A percentile compares a stretch with the other conserved stretches of the same genome.
phyloP scores from a whole-genome alignment of 2,888 invertebrate genomes.

The Lepidocyrtoides sp. region DNA sequence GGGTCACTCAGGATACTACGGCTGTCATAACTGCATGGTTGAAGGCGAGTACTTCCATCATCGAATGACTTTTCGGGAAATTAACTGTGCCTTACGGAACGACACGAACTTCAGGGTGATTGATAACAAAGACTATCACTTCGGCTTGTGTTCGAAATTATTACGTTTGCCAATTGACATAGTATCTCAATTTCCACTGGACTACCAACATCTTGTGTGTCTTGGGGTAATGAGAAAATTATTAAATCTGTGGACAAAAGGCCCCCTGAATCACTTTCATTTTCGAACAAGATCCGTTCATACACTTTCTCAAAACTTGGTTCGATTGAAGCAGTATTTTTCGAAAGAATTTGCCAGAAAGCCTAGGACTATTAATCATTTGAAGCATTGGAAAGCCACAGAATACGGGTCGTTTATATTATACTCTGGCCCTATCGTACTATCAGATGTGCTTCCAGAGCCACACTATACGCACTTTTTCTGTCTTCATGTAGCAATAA shows the following conservation, averaged over 20 bases:
- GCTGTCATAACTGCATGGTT: slow-evolving; percentile 46
- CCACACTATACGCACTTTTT: slow-evolving; percentile 65
- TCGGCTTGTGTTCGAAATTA: background rate
- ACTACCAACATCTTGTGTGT: slow-evolving; percentile 80
- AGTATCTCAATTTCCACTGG: slow-evolving; percentile 68
- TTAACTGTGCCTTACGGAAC: slow-evolving; percentile 32
- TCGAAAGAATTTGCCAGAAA: slow-evolving; percentile 42
- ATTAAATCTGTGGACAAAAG: slow-evolving; percentile 45
- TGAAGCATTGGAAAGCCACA: slow-evolving; percentile 54
- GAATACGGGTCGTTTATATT: slow-evolving; percentile 22
- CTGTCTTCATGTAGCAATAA: slow-evolving; percentile 67
- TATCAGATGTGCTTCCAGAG: slow-evolving; percentile 35
- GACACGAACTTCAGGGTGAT: too few species aligned
- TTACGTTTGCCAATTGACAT: slow-evolving; percentile 52
- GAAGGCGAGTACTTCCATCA: slow-evolving; percentile 45
- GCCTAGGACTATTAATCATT: background rate
- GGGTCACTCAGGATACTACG: slow-evolving; percentile 65
- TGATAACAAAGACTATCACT: slow-evolving; percentile 50
- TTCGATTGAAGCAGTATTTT: slow-evolving; percentile 29
- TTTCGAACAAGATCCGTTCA: background rate
- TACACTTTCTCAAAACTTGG: slow-evolving; percentile 28
- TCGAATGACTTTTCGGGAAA: slow-evolving; percentile 49
- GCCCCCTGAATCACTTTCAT: background rate
- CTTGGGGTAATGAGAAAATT: slow-evolving; percentile 76
- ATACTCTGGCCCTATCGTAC: slow-evolving; percentile 28